Evolutionary conservation across 2,888 invertebrate species (phyloP).

Genomic region (Sthenelais limicola): DNA sequence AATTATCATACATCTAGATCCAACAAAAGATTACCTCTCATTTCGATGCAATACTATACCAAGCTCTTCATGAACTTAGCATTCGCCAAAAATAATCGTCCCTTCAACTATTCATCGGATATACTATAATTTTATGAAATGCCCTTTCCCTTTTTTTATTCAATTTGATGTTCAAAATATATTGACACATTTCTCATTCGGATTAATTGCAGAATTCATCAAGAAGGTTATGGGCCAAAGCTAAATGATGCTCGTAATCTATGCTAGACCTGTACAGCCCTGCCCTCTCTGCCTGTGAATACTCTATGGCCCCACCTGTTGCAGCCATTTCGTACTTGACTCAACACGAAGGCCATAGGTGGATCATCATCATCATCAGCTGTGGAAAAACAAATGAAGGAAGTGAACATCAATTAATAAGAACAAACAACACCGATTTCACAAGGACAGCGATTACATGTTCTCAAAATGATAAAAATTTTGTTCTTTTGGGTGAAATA

Average conservation of each 20-base stretch:
- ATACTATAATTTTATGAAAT: too few relatives aligned
- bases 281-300: constrained; percentile 2
- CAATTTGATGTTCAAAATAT: background rate
- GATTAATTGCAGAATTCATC: constrained; percentile 93
- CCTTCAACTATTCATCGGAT: too few relatives aligned
- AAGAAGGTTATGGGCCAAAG: constrained; percentile 83
- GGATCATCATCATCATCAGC: background rate
- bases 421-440: background rate
- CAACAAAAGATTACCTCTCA: too few relatives aligned
- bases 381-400: background rate
- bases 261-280: constrained; percentile 41
- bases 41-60: too few relatives aligned
- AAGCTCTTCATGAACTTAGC: too few relatives aligned
- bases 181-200: constrained; percentile 65
- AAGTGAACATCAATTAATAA: background rate
- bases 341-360: constrained; percentile 4
- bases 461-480: too few relatives aligned
- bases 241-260: constrained; percentile 17
- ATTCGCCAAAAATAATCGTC: too few relatives aligned
- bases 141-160: too few relatives aligned
- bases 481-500: too few relatives aligned
- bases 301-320: constrained; percentile 16
- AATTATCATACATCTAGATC: too few relatives aligned
- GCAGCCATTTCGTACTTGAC: constrained; percentile 25
- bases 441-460: constrained; percentile 14